Conservation (phyloP, 2,888 invertebrate genomes). For the Meteorus cinctellus region DNA sequence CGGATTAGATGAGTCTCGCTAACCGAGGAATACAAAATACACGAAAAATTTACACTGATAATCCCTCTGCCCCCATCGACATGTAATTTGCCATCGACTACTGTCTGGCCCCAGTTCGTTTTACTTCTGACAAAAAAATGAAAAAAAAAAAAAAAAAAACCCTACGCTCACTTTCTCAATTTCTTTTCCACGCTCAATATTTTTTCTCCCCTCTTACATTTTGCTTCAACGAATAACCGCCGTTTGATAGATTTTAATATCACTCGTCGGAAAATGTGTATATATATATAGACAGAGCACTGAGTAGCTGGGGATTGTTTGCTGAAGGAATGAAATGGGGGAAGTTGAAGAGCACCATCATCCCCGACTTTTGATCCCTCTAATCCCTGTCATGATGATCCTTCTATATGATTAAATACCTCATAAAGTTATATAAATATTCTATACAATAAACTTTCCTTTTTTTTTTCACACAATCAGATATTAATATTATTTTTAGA, state of each 20-base stretch:
- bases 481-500: not conserved
- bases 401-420: constrained; percentile 28
- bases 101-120: not conserved
- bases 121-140: not conserved
- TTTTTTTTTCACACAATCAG: not conserved
- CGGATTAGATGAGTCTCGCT: constrained; percentile 19
- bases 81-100: not conserved
- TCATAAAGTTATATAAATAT: constrained; percentile 22
- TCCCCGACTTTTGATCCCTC: constrained; percentile 20
- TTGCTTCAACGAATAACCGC: constrained; percentile 3
- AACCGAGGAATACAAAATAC: not conserved
- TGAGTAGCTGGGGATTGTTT: constrained; percentile 13
- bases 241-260: constrained; percentile 33
- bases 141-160: not conserved
- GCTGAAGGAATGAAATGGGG: constrained; percentile 10
- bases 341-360: constrained; percentile 16
- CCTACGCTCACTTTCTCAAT: not conserved
- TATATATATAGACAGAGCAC: constrained; percentile 6
- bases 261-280: constrained; percentile 20
- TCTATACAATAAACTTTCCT: not conserved
- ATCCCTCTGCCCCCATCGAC: not conserved
- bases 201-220: constrained; percentile 20
- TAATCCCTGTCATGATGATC: constrained; percentile 24
- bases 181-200: constrained; percentile 23
- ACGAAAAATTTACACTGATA: not conserved